These are phyloP conservation scores for Drosophila stalkeri DNA, from an alignment of 2,888 invertebrate genomes.

Conservation along the genomic window DNA sequence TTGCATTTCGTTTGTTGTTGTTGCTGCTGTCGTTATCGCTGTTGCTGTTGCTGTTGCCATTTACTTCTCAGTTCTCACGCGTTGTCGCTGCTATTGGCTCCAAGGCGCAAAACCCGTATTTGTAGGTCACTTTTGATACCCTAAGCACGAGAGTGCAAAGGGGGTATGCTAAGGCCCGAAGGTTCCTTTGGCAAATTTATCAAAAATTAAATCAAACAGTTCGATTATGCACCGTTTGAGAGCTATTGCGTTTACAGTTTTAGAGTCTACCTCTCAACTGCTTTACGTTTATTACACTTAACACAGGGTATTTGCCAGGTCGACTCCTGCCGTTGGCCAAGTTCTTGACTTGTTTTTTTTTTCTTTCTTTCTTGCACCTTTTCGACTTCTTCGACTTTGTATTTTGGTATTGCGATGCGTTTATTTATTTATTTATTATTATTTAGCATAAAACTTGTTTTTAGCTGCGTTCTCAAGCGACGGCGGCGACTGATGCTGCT, in stretches of 20 bases:
- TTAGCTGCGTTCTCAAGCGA: conserved; percentile 62
- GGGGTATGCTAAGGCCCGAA: background rate
- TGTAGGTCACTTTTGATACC: conserved; percentile 82
- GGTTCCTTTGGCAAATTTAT: background rate
- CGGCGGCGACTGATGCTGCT: conserved; percentile 22
- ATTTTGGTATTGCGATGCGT: conserved; percentile 66
- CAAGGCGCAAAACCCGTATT: conserved; percentile 80
- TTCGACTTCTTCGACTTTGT: conserved; percentile 41
- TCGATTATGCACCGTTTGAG: background rate
- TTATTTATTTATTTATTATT: conserved; percentile 74
- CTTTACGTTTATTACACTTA: background rate
- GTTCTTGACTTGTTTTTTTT: conserved; percentile 15
- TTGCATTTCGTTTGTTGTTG: conserved; percentile 59
- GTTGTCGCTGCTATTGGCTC: conserved; percentile 38
- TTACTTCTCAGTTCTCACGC: conserved; percentile 71
- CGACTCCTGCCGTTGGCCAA: conserved; percentile 1
- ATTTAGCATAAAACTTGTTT: conserved; percentile 80
- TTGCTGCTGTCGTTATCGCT: conserved; percentile 28
- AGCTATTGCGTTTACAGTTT: conserved; percentile 3
- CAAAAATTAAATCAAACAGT: background rate
- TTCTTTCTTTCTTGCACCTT: conserved; percentile 46
- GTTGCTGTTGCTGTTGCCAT: conserved; percentile 61
- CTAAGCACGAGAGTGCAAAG: background rate
- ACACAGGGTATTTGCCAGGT: conserved; percentile 7
- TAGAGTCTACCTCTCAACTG: background rate